Conservation (phyloP, 2,113 vertebrate species). For the Corapipo altera region DNA sequence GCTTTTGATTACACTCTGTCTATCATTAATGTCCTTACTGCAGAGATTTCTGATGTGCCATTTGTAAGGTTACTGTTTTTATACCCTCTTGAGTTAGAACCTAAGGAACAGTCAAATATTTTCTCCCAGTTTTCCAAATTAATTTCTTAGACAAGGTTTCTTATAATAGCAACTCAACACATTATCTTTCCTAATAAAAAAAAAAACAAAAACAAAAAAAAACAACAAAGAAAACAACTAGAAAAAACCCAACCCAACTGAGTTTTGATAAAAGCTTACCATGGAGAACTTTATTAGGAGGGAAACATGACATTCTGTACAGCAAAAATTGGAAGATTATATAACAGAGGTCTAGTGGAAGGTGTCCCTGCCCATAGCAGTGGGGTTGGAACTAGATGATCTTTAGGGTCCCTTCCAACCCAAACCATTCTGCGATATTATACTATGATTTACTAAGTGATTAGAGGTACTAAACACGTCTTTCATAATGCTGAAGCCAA, state of each 20-base stretch:
- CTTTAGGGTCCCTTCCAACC: no score
- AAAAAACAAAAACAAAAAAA: background rate
- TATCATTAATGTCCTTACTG: background rate
- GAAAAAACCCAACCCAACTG: background rate
- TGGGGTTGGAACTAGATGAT: no score
- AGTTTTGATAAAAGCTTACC: background rate
- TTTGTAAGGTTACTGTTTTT: background rate
- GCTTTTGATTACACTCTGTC: background rate
- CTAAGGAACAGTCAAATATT: background rate
- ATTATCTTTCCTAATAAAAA: background rate
- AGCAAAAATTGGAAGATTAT: background rate
- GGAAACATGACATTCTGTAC: background rate
- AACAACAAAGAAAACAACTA: no score
- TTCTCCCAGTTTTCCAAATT: background rate
- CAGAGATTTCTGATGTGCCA: background rate
- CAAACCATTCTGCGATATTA: no score
- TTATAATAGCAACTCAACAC: background rate
- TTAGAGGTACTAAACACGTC: background rate
- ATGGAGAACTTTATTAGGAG: background rate
- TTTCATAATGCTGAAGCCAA: background rate
- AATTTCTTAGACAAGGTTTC: background rate
- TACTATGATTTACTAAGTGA: background rate
- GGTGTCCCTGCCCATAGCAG: no score
- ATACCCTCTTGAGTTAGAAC: background rate
- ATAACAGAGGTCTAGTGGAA: background rate